Evolutionary conservation across 2,888 invertebrate genomes (phyloP), one percentile per base, ranked within the genome.

Genomic region (Amblyteles armatorius): DNA sequence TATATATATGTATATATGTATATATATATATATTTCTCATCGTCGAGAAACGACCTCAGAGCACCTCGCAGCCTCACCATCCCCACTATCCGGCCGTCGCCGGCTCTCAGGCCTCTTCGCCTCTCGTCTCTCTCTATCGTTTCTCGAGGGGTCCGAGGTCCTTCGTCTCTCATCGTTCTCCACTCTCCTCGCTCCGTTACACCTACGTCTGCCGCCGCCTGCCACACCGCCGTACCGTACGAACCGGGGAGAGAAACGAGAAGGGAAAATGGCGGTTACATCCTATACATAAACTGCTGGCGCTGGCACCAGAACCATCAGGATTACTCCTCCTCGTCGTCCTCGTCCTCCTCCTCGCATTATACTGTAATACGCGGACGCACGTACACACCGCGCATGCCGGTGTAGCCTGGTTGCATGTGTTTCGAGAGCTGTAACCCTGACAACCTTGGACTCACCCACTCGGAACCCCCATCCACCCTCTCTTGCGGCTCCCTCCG

Each of bases 381-480:
- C 44, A 22, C 57, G 40, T 57, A 65, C 60, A 55, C 55, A 16
- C 52, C 33, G 89, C 89, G 88, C 88, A 85, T 82, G 88, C 80
- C 87, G 22, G 11, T 22, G 48, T 16, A 68, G 48, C 22, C 77
- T 60, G 81, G 50, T 74, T 90, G 90, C 89, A 91, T 91, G 90
- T 93, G 93, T 93, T 93, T 92, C 92, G 91, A 93, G 93, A 93
- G 91, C 92, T 92, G 93, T 93, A 92, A 92, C 93, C 93, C 92
- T 93, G 93, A 91, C 93, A 93, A 93, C 93, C 93, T 93, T 92
- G 93, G 92, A 90, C 90, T 92, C 90, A 89, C 90, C 92, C 92
- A 92, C 89, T 90, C 91, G 91, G 90, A 89, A 92, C 91, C 89
- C 88, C 88, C 76, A 82, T 82, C 85, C 82, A 85, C 82, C 85